Evolutionary conservation across 2,113 vertebrate species (phyloP).

Genomic region (Leptobrachium leishanense): DNA sequence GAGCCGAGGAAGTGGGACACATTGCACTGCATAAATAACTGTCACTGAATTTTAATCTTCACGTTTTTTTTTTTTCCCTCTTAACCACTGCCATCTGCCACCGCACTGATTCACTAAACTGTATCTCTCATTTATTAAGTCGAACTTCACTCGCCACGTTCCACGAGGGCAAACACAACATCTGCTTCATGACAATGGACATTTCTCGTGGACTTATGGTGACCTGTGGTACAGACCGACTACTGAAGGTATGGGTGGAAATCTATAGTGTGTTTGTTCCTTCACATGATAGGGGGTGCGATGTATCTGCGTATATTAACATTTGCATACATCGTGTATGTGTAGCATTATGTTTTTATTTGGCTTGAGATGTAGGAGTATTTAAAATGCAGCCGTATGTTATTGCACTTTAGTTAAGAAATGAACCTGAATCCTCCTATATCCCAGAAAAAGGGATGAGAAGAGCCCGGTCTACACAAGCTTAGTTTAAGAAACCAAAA

Average conservation of each 20-base stretch:
- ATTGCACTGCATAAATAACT: not conserved
- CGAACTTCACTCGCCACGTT: constrained; percentile 91
- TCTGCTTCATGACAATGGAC: constrained; percentile 95
- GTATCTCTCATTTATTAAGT: constrained; percentile 58
- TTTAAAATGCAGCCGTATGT: no score
- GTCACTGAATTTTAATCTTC: not conserved
- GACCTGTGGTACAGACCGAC: constrained; percentile 88
- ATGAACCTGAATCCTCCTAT: no score
- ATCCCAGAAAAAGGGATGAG: no score
- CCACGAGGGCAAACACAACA: constrained; percentile 97
- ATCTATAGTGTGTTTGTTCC: not conserved
- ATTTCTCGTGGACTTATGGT: constrained; percentile 91
- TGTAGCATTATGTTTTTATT: no score
- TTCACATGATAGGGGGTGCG: not conserved
- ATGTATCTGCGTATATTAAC: not conserved
- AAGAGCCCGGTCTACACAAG: no score
- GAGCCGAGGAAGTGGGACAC: not conserved
- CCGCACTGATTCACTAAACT: not conserved
- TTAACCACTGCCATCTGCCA: not conserved
- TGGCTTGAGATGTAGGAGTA: no score
- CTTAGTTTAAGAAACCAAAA: no score
- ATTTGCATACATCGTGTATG: no score
- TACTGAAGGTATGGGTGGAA: constrained; percentile 83
- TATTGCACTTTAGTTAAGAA: no score
- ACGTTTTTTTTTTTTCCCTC: not conserved